Evolutionary conservation across 2,888 invertebrate species (phyloP), one percentile per base, ranked within the genome.

Genomic region (Hypselothyrea guttata): DNA sequence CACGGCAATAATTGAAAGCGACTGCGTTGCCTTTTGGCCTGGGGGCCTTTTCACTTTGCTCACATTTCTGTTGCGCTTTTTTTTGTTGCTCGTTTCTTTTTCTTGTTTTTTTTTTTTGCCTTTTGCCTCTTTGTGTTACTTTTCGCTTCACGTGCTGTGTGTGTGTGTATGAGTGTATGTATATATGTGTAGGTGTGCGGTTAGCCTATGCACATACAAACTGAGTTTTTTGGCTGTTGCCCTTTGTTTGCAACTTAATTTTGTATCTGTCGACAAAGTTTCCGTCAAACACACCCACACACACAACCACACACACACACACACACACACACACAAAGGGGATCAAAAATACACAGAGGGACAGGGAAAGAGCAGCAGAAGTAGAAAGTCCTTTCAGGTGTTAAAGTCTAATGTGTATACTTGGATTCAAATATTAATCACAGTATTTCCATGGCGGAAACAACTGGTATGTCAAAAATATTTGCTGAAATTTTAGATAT

Each of bases 1-100:
- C 73, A 66, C 57, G 75, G 76, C 83, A 71, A 84, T 86, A 86
- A 83, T 84, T 84, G 76, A 86, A 85, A 78, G 77, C 79, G 71
- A 83, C 75, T 66, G 56, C 67, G 64, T 61, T 67, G 53, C 60
- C 52, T 77, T 78, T 73, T 59, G 58, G 61, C 67, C 78, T 28
- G 62, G 70, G 63, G 61, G 58, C 62, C 47, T 58, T 63, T 67
- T 75, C 34, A 46, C 62, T 61, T 62, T 57, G 52, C 46, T 51
- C 33, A 34, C 56, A 28, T 60, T 59, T 59, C 57, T 64, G 61
- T 69, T 79, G 73, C 69, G 58, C 62, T 63, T 60, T 70, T 60
- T 69, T 57, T 40, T 40, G 15, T 37, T 46, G 45, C 46, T 34
- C 47, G 45, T 56, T 54, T 49, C 12, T 34, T 31, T 31, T 28